phyloP scores from a whole-genome alignment of 2,888 invertebrate species.

The Temnothorax ravouxi region DNA sequence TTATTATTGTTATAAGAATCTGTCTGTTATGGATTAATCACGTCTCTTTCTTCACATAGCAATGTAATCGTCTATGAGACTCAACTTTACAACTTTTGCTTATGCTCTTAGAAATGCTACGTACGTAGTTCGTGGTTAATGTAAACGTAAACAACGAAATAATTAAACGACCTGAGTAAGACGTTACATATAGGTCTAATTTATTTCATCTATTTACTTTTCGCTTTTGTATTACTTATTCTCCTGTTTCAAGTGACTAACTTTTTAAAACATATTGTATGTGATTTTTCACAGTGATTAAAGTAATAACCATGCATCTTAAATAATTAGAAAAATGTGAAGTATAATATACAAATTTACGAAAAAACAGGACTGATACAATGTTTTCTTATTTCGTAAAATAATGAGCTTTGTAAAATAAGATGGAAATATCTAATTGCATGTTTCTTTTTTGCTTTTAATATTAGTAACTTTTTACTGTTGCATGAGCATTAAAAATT shows the following conservation, averaged over 20 bases:
- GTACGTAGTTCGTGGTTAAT: background rate
- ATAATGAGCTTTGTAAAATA: background rate
- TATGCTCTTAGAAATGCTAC: conserved; percentile 12
- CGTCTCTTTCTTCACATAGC: background rate
- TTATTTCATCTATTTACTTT: background rate
- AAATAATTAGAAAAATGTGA: background rate
- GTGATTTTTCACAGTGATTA: background rate
- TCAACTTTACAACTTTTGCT: conserved; percentile 13
- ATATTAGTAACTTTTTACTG: background rate
- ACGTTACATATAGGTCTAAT: background rate
- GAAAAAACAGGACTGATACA: background rate
- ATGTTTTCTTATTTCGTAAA: conserved; percentile 9
- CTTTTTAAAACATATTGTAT: background rate
- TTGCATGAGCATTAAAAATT: conserved; percentile 30
- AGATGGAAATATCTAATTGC: conserved; percentile 9
- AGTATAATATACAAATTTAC: background rate
- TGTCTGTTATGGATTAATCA: background rate
- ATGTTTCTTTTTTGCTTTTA: background rate
- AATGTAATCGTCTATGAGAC: conserved; percentile 22
- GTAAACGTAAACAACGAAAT: background rate
- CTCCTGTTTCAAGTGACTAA: background rate
- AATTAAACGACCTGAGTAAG: conserved; percentile 18
- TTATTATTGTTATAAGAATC: background rate
- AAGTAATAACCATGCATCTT: background rate
- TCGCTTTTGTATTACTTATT: background rate